Base-by-base conservation (phyloP, 1,140 invertebrate species). In the Drosophila sp. region DNA sequence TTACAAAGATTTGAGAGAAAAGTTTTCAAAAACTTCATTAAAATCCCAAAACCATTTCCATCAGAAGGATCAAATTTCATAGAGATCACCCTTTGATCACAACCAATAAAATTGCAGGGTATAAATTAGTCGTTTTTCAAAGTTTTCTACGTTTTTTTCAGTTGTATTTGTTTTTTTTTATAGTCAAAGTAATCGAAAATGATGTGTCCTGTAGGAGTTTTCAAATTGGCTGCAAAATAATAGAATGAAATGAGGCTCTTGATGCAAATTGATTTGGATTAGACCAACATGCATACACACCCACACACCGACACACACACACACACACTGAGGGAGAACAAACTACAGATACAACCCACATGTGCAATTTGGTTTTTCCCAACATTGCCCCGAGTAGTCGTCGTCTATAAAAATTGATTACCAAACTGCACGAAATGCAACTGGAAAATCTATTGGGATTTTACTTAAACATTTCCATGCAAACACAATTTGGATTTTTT, bases 201-300 rank as follows among this genome's bases (percentile, higher is more conserved):
- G 78, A 86, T 86, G 82, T 75, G 82, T 81, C 82, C 82, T 68
- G 68, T 71, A 86, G 82, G 78, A 79, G 66, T 55, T 23, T 23
- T 27, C 64, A 70, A 82, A 85, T 80, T 85, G 85, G 71, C 79
- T 85, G 76, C 72, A 71, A 80, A 90, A 80, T 90, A 90, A 90
- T 90, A 84, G 87, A 90, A 90, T 90, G 71, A 87, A 90, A 90
- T 90, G 87, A 90, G 83, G 71, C 87, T 84, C 87, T 90, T 84
- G 87, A 84, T 90, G 83, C 78, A 90, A 90, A 90, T 90, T 90
- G 87, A 90, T 90, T 90, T 90, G 87, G 87, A 90, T 90, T 90
- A 84, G 83, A 90, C 30, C 30, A 84, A 77, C 73, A 76, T 67
- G 66, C 66, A 55, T 40, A 66, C 29, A 44, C 71, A 71, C 47